phyloP scores from a whole-genome alignment of 2,888 invertebrate genomes.

The Stenolophus ochropezus region DNA sequence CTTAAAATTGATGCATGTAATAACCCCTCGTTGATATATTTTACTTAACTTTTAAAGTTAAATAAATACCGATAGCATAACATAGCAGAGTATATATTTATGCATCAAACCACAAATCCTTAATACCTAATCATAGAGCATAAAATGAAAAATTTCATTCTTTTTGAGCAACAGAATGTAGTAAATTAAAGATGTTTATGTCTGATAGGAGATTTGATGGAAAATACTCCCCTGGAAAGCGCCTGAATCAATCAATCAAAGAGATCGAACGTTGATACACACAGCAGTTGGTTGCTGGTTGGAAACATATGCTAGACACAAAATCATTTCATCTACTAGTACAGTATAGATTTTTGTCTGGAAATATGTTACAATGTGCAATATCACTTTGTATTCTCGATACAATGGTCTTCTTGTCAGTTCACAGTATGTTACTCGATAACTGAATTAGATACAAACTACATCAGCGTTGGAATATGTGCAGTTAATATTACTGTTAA shows the following conservation, averaged over 20 bases:
- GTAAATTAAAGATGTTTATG: neutral
- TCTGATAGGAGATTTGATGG: neutral
- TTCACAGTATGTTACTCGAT: neutral
- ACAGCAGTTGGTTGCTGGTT: constrained; percentile 10
- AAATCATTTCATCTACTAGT: constrained; percentile 2
- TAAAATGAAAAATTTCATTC: no score
- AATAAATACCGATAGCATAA: no score
- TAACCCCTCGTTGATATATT: no score
- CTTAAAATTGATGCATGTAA: no score
- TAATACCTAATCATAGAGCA: no score
- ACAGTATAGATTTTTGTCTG: neutral
- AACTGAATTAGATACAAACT: neutral
- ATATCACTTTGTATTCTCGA: neutral
- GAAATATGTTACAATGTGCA: neutral
- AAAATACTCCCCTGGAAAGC: neutral
- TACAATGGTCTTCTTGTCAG: neutral
- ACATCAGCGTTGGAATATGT: no score
- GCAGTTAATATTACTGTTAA: no score
- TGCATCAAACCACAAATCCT: no score
- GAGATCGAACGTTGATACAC: constrained; percentile 22
- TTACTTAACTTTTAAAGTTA: no score
- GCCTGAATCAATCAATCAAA: constrained; percentile 16
- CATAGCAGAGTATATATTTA: no score
- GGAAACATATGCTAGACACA: neutral
- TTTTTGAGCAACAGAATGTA: no score